Conservation (phyloP, 2,888 invertebrate species). For the Lepeophtheirus nordmannii region DNA sequence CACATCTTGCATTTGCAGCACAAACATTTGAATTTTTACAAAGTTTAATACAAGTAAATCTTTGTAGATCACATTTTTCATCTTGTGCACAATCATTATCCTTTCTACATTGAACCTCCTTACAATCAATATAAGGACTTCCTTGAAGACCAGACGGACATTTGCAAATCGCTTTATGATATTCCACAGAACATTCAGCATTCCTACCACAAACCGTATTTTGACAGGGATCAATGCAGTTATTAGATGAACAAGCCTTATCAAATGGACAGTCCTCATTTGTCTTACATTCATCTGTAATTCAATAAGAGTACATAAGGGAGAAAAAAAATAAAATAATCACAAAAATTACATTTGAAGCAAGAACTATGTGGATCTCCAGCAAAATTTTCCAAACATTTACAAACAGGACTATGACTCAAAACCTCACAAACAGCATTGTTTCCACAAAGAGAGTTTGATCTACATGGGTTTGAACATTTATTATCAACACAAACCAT, state of each 20-base stretch:
- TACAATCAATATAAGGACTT: slow-evolving; percentile 60
- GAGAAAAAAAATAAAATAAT: too few relatives aligned
- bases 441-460: slow-evolving; percentile 52
- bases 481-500: slow-evolving; percentile 31
- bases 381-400: slow-evolving; percentile 67
- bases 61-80: slow-evolving; percentile 34
- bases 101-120: slow-evolving; percentile 49
- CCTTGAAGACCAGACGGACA: slow-evolving; percentile 66
- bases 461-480: slow-evolving; percentile 28
- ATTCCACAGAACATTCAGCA: slow-evolving; percentile 58
- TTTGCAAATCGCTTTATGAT: slow-evolving; percentile 51
- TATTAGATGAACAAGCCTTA: slow-evolving; percentile 31
- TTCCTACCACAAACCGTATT: slow-evolving; percentile 58
- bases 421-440: slow-evolving; percentile 63
- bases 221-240: slow-evolving; percentile 28
- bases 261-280: slow-evolving; percentile 31
- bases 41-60: slow-evolving; percentile 35
- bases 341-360: slow-evolving; percentile 26
- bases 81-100: slow-evolving; percentile 46
- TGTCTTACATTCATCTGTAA: slow-evolving; percentile 30
- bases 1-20: slow-evolving; percentile 64
- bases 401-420: slow-evolving; percentile 52
- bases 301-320: slow-evolving; percentile 2
- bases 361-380: slow-evolving; percentile 72
- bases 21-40: slow-evolving; percentile 56